phyloP scores from a whole-genome alignment of 2,113 vertebrate genomes.

The Cinclus cinclus region DNA sequence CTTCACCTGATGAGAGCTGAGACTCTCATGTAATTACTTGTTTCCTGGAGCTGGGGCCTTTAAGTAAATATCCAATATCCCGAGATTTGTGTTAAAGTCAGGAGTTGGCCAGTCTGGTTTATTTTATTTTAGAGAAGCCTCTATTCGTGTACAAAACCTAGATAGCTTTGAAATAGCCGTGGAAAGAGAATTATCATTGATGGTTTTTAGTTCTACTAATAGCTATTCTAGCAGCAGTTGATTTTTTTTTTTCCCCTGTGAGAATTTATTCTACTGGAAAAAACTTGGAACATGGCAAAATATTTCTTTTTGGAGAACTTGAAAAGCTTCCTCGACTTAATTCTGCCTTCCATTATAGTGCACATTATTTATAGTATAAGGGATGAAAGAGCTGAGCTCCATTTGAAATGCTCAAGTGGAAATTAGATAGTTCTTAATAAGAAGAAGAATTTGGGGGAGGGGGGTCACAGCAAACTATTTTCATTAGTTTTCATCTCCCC shows the following conservation, averaged over 20 bases:
- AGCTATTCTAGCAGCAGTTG: background rate
- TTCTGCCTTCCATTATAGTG: conserved; percentile 18
- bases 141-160: background rate
- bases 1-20: background rate
- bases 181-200: background rate
- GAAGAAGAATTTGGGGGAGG: background rate
- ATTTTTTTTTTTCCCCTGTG: background rate
- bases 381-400: conserved; percentile 3
- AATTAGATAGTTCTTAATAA: conserved; percentile 15
- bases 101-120: background rate
- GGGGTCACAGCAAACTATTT: background rate
- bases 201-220: background rate
- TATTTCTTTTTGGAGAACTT: background rate
- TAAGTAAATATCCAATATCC: background rate
- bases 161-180: background rate
- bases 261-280: background rate
- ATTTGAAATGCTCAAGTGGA: conserved; percentile 25
- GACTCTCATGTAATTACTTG: background rate
- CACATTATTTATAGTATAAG: background rate
- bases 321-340: background rate
- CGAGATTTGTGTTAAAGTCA: background rate
- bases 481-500: background rate
- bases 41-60: conserved; percentile 18
- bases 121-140: background rate
- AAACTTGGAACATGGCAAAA: background rate